Evolutionary conservation across 1,140 invertebrate genomes (phyloP).

Genomic region (Lutraria rhynchaena): DNA sequence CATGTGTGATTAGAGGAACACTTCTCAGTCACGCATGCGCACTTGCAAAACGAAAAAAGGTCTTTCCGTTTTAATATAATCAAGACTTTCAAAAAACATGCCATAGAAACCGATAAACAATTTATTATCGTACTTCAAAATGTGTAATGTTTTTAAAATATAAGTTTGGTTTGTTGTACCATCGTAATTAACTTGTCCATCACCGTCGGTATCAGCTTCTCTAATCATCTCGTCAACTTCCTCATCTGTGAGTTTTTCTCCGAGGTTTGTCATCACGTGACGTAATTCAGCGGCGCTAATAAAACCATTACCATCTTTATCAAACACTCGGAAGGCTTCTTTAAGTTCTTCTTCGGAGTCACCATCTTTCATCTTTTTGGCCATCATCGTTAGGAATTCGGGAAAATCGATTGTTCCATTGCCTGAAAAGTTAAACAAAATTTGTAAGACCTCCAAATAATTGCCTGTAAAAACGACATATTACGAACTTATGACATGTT

Average conservation of each 20-base stretch:
- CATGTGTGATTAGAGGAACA: too few species aligned
- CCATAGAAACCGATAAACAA: too few species aligned
- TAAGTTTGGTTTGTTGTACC: conserved; percentile 45
- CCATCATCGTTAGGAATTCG: conserved; percentile 65
- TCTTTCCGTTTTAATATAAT: too few species aligned
- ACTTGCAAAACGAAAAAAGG: too few species aligned
- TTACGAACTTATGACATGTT: too few species aligned
- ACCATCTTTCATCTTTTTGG: conserved; percentile 94
- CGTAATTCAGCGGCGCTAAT: conserved; percentile 70
- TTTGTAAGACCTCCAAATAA: too few species aligned
- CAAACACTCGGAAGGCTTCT: conserved; percentile 95
- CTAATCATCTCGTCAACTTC: conserved; percentile 96
- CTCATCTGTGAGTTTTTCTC: conserved; percentile 93
- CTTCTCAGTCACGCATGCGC: too few species aligned
- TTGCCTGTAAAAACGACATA: too few species aligned
- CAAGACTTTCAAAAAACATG: too few species aligned
- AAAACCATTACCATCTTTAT: conserved; percentile 97
- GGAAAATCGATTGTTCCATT: conserved; percentile 64
- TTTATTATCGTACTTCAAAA: too few species aligned
- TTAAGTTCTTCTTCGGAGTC: conserved; percentile 99
- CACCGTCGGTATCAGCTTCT: conserved; percentile 94
- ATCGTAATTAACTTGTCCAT: conserved; percentile 81
- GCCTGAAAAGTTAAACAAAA: conserved; percentile 44
- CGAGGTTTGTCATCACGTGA: conserved; percentile 95
- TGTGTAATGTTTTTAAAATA: too few species aligned